Conservation (phyloP, 2,797 vertebrate genomes). For the Valencia hispanica region DNA sequence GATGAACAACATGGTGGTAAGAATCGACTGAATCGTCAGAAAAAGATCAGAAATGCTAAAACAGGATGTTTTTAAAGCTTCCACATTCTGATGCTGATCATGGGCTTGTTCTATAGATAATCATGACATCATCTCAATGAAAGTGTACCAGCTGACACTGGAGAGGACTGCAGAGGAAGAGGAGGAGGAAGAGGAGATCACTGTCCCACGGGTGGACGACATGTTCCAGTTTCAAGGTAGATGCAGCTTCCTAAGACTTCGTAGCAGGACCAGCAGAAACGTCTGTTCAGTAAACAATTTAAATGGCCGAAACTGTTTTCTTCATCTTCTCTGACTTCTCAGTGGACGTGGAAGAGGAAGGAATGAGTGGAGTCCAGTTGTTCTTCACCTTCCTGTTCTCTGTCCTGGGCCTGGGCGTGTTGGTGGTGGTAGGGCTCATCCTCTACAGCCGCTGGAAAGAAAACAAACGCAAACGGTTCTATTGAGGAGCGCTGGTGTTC, state of each 20-base stretch:
- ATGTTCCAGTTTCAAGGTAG: conserved; percentile 81
- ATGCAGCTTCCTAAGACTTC: no score
- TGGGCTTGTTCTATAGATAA: conserved; percentile 81
- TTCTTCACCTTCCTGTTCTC: conserved; percentile 91
- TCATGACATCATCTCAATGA: conserved; percentile 93
- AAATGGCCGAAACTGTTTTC: no score
- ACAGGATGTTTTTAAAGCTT: not conserved
- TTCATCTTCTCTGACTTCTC: conserved; percentile 26
- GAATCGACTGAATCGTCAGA: no score
- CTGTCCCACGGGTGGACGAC: conserved; percentile 88
- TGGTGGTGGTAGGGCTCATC: conserved; percentile 83
- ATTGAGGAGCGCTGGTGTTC: conserved; percentile 76
- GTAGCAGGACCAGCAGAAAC: not conserved
- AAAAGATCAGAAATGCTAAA: no score
- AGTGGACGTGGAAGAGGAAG: conserved; percentile 84
- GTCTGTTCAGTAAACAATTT: no score
- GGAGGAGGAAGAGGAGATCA: conserved; percentile 78
- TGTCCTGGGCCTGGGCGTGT: conserved; percentile 84
- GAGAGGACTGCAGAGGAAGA: conserved; percentile 82
- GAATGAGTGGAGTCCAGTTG: conserved; percentile 84
- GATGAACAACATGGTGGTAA: no score
- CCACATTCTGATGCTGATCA: not conserved
- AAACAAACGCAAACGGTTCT: conserved; percentile 93
- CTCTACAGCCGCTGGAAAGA: conserved; percentile 92
- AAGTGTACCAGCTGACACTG: conserved; percentile 90